Percentiles rank a stretch among this genome's conserved stretches.
Conservation (phyloP, 2,113 vertebrate species). For the Plecotus auritus region DNA sequence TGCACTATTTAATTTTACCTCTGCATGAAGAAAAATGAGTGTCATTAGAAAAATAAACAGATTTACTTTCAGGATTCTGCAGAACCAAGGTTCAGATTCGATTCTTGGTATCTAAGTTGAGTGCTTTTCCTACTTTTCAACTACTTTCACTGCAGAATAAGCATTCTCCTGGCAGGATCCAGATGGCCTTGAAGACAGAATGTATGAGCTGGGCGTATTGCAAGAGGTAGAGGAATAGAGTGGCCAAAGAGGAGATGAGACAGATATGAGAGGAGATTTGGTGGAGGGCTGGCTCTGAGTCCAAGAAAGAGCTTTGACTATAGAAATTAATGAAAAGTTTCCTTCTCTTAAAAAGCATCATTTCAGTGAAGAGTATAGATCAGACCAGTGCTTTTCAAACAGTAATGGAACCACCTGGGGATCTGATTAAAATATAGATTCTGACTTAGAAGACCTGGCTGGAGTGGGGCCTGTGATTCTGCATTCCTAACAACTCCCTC, state of each 20-base stretch:
- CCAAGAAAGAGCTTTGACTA: not conserved
- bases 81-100: not conserved
- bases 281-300: not conserved
- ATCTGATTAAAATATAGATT: not conserved
- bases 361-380: not conserved
- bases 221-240: not conserved
- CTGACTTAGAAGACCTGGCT: not conserved
- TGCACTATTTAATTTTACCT: not conserved
- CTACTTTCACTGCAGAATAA: not conserved
- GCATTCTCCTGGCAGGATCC: not conserved
- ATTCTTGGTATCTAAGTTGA: not conserved
- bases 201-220: accelerated
- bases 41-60: not conserved
- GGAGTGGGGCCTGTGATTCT: no score
- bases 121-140: not conserved
- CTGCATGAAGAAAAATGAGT: not conserved
- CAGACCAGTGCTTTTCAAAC: not conserved
- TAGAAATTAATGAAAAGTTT: not conserved
- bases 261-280: not conserved
- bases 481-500: not conserved
- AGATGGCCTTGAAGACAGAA: not conserved
- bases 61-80: not conserved
- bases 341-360: not conserved
- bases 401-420: not conserved
- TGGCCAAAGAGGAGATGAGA: not conserved